Conservation (phyloP, 2,888 invertebrate genomes). For the Ischnus inquisitorius region DNA sequence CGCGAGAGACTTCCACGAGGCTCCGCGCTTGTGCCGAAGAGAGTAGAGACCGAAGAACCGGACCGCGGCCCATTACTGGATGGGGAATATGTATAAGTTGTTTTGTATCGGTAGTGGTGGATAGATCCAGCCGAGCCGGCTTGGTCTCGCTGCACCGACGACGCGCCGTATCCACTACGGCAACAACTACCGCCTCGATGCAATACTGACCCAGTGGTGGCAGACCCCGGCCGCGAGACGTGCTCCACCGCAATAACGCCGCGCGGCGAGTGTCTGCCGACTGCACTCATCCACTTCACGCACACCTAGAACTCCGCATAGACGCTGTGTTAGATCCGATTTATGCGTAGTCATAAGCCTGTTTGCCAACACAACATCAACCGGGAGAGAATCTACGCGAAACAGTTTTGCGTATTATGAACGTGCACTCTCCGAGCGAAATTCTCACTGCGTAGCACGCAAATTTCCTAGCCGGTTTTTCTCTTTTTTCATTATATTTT, state of each 20-base stretch:
- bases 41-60: conserved; percentile 58
- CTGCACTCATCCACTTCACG: conserved; percentile 24
- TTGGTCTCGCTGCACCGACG: conserved; percentile 54
- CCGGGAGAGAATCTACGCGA: not conserved
- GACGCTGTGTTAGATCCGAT: conserved; percentile 21
- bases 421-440: not conserved
- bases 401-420: not conserved
- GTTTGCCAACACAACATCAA: conserved; percentile 27
- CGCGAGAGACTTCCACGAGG: conserved; percentile 1
- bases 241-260: conserved; percentile 41
- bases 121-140: conserved; percentile 41
- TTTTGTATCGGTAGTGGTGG: conserved; percentile 16
- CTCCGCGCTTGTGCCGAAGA: conserved; percentile 46
- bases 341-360: conserved; percentile 58
- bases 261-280: conserved; percentile 2
- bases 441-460: conserved; percentile 35
- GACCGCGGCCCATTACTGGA: conserved; percentile 50
- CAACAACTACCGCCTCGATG: conserved; percentile 10
- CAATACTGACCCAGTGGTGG: conserved; percentile 65
- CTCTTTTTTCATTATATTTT: conserved; percentile 1
- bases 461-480: not conserved
- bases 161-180: conserved; percentile 52
- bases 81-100: conserved; percentile 10
- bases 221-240: conserved; percentile 39
- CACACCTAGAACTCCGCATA: conserved; percentile 6